Evolutionary conservation across 2,888 invertebrate genomes (phyloP), one percentile per base, ranked within the genome.

Genomic region (Drosophila mimetica): DNA sequence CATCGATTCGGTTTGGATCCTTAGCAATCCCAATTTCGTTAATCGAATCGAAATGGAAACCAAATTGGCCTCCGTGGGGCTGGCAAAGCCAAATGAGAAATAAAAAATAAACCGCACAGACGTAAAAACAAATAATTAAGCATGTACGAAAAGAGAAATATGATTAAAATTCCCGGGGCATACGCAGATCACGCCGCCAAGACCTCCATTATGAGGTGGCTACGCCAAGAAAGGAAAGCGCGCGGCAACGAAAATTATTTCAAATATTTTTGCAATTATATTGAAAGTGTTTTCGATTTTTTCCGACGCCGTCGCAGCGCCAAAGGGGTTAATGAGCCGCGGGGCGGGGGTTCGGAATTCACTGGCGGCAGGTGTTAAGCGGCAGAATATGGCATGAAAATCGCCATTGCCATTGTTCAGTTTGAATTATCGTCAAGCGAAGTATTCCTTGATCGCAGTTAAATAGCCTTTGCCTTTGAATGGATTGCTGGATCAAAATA

Each of bases 21-120:
- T 16, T 44, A 5, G 4, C 22, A 28, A 8, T 13, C 20, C 36
- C 25, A 32, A 18, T 57, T 57, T 64, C 47, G 57, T 55, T 65
- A 52, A 75, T 73, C 63, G 52, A 66, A 76, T 74, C 65, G 79
- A 79, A 81, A 77, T 81, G 77, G 55, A 86, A 79, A 81, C 75
- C 70, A 73, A 75, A 77, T 64, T 77, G 61, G 53, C 44, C 53
- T 30, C 57, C 39, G 20, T 20, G 54, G 41, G 34, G 44, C 42
- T 42, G 52, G 37, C 63, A 41, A 50, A 34, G 36, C 64, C 28
- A 50, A 60, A 64, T 48, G 34, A 41, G 54, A 37, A 53, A 57
- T 25, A 48, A 48, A 54, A 60, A 58, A 48, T 52, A 60, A 58
- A 63, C 42, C 46, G 51, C 50, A 50, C 22, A 50, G 30, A 51